A percentile compares a stretch with the other conserved stretches of the same genome.
phyloP scores from a whole-genome alignment of 2,888 invertebrate species.

The Ichneumon xanthorius region DNA sequence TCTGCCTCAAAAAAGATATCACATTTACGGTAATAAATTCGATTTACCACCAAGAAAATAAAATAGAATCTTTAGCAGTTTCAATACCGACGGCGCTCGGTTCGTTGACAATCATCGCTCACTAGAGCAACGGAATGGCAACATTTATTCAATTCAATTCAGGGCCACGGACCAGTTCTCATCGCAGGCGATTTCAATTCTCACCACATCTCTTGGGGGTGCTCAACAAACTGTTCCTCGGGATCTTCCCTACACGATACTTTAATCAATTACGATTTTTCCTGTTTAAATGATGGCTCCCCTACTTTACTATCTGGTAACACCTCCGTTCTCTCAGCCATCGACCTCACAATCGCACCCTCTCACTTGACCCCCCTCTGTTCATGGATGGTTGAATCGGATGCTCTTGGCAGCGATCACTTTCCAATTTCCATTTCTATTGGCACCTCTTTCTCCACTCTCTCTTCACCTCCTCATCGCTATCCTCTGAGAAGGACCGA shows the following conservation, averaged over 20 bases:
- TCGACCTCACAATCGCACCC: constrained; percentile 8
- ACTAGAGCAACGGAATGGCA: not conserved
- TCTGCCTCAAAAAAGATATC: constrained; percentile 16
- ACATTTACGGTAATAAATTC: not conserved
- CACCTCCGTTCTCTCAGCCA: not conserved
- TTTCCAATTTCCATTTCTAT: constrained; percentile 18
- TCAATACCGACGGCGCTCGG: too few species aligned
- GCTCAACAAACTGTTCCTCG: not conserved
- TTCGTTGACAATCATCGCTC: not conserved
- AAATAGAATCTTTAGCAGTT: constrained; percentile 2
- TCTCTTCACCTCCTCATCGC: constrained; percentile 10
- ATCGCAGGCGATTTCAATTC: constrained; percentile 23
- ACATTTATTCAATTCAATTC: not conserved
- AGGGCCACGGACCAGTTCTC: not conserved
- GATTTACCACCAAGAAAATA: not conserved
- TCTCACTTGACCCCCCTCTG: not conserved
- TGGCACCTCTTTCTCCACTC: not conserved
- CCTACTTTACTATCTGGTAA: not conserved
- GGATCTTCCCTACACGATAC: not conserved
- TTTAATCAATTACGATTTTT: not conserved
- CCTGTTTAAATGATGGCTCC: constrained; percentile 7
- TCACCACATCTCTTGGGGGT: constrained; percentile 26
- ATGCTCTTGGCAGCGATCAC: constrained; percentile 44
- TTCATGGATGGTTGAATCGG: constrained; percentile 1
- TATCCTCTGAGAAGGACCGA: not conserved